Evolutionary conservation across 2,113 vertebrate genomes (phyloP), one percentile per base, ranked within the genome.

Genomic region (Prunella himalayana): DNA sequence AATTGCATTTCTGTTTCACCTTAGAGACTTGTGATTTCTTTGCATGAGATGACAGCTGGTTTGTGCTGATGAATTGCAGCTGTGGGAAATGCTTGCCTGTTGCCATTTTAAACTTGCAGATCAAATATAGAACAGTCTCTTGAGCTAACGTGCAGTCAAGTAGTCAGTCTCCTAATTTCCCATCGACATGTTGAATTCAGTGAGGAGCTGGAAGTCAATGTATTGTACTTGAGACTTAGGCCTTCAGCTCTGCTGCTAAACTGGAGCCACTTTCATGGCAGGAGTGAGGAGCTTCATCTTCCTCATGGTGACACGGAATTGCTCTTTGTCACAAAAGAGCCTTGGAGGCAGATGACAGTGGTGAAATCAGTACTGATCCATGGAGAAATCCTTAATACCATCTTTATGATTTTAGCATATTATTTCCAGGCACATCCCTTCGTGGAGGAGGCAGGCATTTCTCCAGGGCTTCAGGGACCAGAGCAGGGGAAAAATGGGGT

Each of bases 1-100:
- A 96, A 95, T 97, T 97, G 92, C 86, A 93, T 89, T 96, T 96
- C 81, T 93, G 77, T 91, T 95, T 96, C 92, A 95, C 92, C 95
- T 94, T 93, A 64, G 94, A 96, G 95, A 96, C 64, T 95, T 88
- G 49, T 84, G 84, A 91, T 96, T 96, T 96, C 94, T 92, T 91
- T 91, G 94, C 92, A 78, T 87, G 92, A 95, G 92, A 84, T 94
- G 96, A 94, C 95, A 96, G 95, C 96, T 96, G 96, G 47, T 97
- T 94, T 90, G 92, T 80, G 91, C 76, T 95, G 94, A 96, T 97
- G 96, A 94, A 96, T 92, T 90, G 94, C 95, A 96, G 95, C 96
- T 92, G 92, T 86, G 96, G 94, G 95, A 94, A 94, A 70, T 27
- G 50, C 3, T 59, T 96, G 88, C 94, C 90, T 94, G 90, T 95